Conservation (phyloP, 2,113 vertebrate genomes). For the Blennius ocellaris region DNA sequence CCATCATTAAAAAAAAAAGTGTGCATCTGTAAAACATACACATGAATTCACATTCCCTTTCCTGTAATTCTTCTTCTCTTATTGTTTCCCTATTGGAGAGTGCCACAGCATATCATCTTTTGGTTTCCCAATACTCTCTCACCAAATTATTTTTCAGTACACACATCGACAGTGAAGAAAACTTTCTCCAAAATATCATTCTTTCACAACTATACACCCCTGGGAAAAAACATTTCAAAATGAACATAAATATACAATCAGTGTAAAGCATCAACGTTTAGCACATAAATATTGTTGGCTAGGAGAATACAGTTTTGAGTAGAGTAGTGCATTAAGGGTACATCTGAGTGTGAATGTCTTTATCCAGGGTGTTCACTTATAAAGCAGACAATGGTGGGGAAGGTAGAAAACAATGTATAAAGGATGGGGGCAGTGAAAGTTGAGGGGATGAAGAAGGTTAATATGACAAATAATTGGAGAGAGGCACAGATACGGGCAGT, state of each 20-base stretch:
- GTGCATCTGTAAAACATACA: slow-evolving; percentile 13
- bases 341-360: slow-evolving; percentile 7
- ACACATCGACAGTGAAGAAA: no score
- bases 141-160: no score
- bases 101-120: no score
- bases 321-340: slow-evolving; percentile 44
- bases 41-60: slow-evolving; percentile 32
- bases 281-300: slow-evolving; percentile 33
- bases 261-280: slow-evolving; percentile 10
- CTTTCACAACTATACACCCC: no score
- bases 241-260: slow-evolving; percentile 56
- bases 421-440: slow-evolving; percentile 21
- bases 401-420: slow-evolving; percentile 20
- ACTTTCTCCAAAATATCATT: no score
- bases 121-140: no score
- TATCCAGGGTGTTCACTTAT: slow-evolving; percentile 11
- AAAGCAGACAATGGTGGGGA: slow-evolving; percentile 4
- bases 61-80: slow-evolving; percentile 11
- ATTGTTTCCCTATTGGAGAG: neutral
- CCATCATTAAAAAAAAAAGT: slow-evolving; percentile 1
- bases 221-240: slow-evolving; percentile 49
- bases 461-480: slow-evolving; percentile 61
- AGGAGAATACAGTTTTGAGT: slow-evolving; percentile 40
- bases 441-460: slow-evolving; percentile 51
- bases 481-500: slow-evolving; percentile 21